Evolutionary conservation across 1,140 invertebrate species (phyloP).

Genomic region (Trissolcus basalis): DNA sequence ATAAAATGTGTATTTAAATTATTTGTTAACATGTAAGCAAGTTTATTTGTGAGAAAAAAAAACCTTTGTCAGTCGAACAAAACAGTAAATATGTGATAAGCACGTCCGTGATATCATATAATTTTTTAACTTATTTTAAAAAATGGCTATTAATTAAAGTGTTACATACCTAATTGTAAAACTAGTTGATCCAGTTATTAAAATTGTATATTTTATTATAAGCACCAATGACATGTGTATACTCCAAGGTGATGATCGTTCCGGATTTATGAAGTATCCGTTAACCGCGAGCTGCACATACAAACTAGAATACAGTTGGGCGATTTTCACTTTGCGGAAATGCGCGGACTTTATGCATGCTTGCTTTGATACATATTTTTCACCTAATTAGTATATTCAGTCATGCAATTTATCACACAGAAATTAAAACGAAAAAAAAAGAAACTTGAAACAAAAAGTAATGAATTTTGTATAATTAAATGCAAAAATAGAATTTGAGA

Average conservation of each 20-base stretch:
- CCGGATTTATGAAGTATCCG: slow-evolving; percentile 23
- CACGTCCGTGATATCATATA: too few relatives aligned
- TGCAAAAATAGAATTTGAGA: too few relatives aligned
- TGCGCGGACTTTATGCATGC: slow-evolving; percentile 38
- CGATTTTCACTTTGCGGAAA: slow-evolving; percentile 45
- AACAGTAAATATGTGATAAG: too few relatives aligned
- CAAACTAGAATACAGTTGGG: slow-evolving; percentile 23
- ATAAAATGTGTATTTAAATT: too few relatives aligned
- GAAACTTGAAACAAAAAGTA: too few relatives aligned
- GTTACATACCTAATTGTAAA: too few relatives aligned
- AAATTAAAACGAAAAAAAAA: too few relatives aligned
- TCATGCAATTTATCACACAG: slow-evolving; percentile 6
- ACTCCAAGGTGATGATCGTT: slow-evolving; percentile 33
- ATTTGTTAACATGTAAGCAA: too few relatives aligned
- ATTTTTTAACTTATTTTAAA: too few relatives aligned
- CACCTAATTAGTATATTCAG: slow-evolving; percentile 14
- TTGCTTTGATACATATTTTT: slow-evolving; percentile 32
- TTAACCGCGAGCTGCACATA: slow-evolving; percentile 32
- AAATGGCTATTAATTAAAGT: too few relatives aligned
- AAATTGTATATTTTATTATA: slow-evolving; percentile 8
- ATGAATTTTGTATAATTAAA: neutral
- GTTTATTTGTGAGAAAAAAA: too few relatives aligned
- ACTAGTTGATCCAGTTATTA: slow-evolving; percentile 11
- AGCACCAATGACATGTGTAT: slow-evolving; percentile 14
- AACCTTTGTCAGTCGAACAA: too few relatives aligned